Evolutionary conservation across 2,797 vertebrate genomes (phyloP).

Genomic region (Coregonus sp.): DNA sequence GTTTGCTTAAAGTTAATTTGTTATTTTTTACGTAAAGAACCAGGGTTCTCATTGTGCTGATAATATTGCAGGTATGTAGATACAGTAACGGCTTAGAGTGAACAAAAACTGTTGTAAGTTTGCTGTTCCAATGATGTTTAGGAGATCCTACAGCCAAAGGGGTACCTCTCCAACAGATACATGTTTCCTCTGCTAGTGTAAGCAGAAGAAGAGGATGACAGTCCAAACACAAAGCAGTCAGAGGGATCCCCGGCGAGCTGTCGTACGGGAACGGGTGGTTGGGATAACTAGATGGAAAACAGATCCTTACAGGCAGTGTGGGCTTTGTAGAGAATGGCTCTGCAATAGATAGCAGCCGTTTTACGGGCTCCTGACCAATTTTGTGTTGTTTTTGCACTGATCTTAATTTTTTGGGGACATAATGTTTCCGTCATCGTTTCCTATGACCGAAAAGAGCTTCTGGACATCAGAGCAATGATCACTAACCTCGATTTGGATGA

Average conservation of each 20-base stretch:
- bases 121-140: not conserved
- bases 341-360: no score
- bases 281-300: not conserved
- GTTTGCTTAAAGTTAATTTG: not conserved
- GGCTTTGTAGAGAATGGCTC: no score
- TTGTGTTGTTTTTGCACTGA: no score
- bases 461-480: no score
- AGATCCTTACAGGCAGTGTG: not conserved
- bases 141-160: not conserved
- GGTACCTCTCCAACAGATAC: not conserved
- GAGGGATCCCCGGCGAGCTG: not conserved
- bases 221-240: conserved; percentile 11
- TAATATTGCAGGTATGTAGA: not conserved
- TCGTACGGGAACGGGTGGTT: not conserved
- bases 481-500: no score
- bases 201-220: conserved; percentile 16
- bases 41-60: not conserved
- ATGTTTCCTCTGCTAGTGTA: conserved; percentile 4
- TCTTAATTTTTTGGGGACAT: no score
- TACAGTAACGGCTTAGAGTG: not conserved
- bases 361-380: no score
- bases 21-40: not conserved
- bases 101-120: not conserved
- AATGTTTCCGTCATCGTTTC: no score
- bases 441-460: no score